Evolutionary conservation across 2,888 invertebrate species (phyloP), one percentile per base, ranked within the genome.

Genomic region (Monoplex corrugatus): DNA sequence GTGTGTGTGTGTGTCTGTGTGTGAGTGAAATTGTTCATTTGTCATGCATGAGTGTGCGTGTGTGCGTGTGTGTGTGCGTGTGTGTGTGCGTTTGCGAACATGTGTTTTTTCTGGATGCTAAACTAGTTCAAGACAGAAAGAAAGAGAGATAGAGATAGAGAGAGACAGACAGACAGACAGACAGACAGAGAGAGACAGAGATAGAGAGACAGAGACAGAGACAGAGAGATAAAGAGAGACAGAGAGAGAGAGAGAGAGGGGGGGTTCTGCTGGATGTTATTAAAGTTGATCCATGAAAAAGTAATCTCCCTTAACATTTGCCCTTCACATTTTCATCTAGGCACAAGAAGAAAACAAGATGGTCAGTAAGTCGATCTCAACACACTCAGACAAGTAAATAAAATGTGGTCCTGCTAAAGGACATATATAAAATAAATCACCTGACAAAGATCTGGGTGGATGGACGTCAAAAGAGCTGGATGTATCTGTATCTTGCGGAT

Each of bases 401-500:
- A n/a, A n/a, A n/a, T n/a, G n/a, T n/a, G n/a, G n/a, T n/a, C n/a
- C n/a, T n/a, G n/a, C n/a, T n/a, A n/a, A n/a, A n/a, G n/a, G n/a
- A n/a, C n/a, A n/a, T n/a, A n/a, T n/a, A n/a, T 6, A 44, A 40
- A 28, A 80, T 19, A 32, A 32, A 72, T 87, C 93, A 96, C 96
- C 96, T 98, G 98, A 95, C 98, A 98, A 88, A 99, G 97, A 96
- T 98, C 98, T 32, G 98, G 98, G 96, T 99, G 99, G 92, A 99
- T 97, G 2, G 99, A 98, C 50, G 99, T 99, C 91, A 99, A 96
- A 96, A 99, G 99, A 28, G 98, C 98, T 93, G 98, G 98, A 96
- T 97, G 97, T 38, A 98, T 96, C 95, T 98, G 98, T 93, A 99
- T 97, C 96, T 98, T 98, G 92, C 97, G 97, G 92, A 99, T 98